These are phyloP conservation scores for Eulithis testata DNA, from an alignment of 2,888 invertebrate genomes.

Conservation along the genomic window DNA sequence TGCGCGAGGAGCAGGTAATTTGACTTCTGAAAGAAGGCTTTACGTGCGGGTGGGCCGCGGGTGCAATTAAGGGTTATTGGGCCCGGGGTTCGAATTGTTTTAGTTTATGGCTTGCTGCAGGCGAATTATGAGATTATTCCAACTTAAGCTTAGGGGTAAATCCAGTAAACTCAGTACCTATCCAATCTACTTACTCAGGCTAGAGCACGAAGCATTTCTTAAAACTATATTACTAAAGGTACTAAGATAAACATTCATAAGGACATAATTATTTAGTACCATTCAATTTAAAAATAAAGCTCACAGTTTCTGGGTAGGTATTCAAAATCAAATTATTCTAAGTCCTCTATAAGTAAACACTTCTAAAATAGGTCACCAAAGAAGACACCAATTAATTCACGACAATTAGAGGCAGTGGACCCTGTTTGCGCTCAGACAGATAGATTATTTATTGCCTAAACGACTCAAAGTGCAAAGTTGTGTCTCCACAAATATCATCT, in stretches of 20 bases:
- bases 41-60: constrained; percentile 23
- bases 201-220: too few relatives aligned
- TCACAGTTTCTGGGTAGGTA: too few relatives aligned
- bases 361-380: constrained; percentile 1
- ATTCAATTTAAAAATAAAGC: too few relatives aligned
- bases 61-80: constrained; percentile 43
- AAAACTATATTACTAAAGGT: too few relatives aligned
- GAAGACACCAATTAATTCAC: background rate
- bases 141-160: constrained; percentile 5
- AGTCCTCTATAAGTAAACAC: background rate
- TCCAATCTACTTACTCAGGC: background rate
- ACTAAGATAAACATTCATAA: too few relatives aligned
- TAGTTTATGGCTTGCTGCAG: constrained; percentile 30
- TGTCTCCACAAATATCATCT: constrained; percentile 18
- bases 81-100: constrained; percentile 32
- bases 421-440: constrained; percentile 7
- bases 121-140: constrained; percentile 24
- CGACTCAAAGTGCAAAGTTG: constrained; percentile 20
- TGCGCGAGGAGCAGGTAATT: constrained; percentile 19
- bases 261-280: too few relatives aligned
- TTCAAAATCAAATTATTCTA: too few relatives aligned
- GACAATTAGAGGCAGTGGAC: background rate
- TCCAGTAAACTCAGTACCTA: constrained; percentile 1
- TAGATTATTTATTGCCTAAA: constrained; percentile 22
- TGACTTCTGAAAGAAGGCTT: constrained; percentile 21